Percentiles rank a stretch among this genome's conserved stretches.
These are phyloP conservation scores for Cyanoderma ruficeps DNA, from an alignment of 2,113 vertebrate genomes.

Conservation along the genomic window DNA sequence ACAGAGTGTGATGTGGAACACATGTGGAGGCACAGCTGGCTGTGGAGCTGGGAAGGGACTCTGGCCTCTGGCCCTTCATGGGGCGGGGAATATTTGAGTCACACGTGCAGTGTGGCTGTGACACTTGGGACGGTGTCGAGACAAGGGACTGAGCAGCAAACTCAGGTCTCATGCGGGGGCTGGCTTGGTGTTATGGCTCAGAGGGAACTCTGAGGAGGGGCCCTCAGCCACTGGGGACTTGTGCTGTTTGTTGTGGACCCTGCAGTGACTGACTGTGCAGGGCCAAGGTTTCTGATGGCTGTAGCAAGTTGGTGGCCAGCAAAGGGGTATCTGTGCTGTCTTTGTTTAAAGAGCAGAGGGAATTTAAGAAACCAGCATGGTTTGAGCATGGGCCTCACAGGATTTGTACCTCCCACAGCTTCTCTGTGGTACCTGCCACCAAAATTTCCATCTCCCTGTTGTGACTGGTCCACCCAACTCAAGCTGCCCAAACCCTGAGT, in stretches of 20 bases:
- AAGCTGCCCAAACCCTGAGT: neutral
- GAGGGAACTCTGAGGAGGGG: neutral
- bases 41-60: neutral
- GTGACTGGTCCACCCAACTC: neutral
- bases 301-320: neutral
- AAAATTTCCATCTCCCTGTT: neutral
- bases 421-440: neutral
- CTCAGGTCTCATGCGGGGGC: neutral
- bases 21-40: neutral
- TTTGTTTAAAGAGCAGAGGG: neutral
- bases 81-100: neutral
- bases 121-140: neutral
- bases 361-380: neutral
- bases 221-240: neutral
- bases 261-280: neutral
- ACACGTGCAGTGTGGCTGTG: neutral
- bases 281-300: neutral
- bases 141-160: neutral
- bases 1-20: neutral
- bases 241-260: neutral
- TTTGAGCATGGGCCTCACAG: neutral
- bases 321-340: neutral
- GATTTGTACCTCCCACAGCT: neutral
- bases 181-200: neutral
- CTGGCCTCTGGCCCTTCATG: neutral